Conservation (phyloP, 2,797 vertebrate genomes). For the Notolabrus celidotus region DNA sequence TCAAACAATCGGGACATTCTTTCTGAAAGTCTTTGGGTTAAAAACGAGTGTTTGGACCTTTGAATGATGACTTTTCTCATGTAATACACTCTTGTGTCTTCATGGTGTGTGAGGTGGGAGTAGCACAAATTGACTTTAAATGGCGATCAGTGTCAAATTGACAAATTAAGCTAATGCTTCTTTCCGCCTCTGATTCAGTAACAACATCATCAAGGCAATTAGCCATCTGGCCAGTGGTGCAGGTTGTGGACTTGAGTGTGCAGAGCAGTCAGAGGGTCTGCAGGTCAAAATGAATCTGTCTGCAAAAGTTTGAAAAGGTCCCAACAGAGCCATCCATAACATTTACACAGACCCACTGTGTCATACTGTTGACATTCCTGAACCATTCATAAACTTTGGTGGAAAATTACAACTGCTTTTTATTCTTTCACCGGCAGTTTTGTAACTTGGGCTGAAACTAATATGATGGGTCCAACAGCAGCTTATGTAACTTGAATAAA, state of each 20-base stretch:
- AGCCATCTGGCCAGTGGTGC: conserved; percentile 42
- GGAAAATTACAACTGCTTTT: no score
- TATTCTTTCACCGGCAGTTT: no score
- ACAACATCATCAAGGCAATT: conserved; percentile 23
- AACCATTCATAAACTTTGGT: background rate
- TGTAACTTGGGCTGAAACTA: no score
- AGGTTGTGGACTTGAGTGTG: background rate
- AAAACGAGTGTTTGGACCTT: conserved; percentile 18
- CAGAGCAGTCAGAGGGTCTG: background rate
- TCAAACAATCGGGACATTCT: conserved; percentile 49
- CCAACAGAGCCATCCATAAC: background rate
- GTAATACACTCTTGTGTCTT: conserved; percentile 3
- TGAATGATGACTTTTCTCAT: conserved; percentile 19
- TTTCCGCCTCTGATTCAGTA: conserved; percentile 28
- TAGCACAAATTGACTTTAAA: conserved; percentile 26
- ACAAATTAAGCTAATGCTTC: conserved; percentile 26
- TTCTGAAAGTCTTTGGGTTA: conserved; percentile 24
- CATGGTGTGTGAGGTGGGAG: background rate
- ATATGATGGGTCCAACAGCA: no score
- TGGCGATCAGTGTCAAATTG: conserved; percentile 35
- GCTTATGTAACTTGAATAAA: background rate
- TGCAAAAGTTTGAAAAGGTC: conserved; percentile 5
- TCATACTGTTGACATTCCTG: background rate
- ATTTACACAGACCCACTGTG: background rate
- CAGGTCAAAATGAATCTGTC: conserved; percentile 7